A percentile compares a stretch with the other conserved stretches of the same genome.
phyloP scores from a whole-genome alignment of 2,113 vertebrate species.

The Ceyx melanurus region DNA sequence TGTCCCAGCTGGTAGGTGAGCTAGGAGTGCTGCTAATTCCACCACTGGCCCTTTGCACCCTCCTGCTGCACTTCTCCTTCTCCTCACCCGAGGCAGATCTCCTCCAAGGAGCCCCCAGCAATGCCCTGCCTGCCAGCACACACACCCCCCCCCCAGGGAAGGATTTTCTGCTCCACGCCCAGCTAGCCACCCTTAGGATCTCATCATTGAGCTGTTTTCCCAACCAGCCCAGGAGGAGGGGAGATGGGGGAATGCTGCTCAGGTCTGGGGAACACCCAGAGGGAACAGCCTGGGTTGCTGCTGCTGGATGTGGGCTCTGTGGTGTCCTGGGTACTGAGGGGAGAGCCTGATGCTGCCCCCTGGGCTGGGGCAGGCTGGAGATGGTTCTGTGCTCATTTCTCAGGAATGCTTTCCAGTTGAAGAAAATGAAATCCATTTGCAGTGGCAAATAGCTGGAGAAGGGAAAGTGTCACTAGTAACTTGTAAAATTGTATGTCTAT shows the following conservation, averaged over 20 bases:
- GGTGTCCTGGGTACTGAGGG: neutral
- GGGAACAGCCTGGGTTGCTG: neutral
- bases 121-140: neutral
- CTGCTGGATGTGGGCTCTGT: neutral
- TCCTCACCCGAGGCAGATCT: too few relatives aligned
- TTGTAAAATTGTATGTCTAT: neutral
- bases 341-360: neutral
- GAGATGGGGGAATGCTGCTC: neutral
- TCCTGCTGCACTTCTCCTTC: neutral
- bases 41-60: neutral
- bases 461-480: neutral
- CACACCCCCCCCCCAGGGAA: neutral
- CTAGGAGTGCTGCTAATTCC: neutral
- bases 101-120: neutral
- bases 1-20: neutral
- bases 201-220: neutral
- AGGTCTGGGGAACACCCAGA: too few relatives aligned
- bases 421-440: neutral
- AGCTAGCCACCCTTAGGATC: fast-evolving
- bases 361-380: neutral
- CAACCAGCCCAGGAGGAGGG: neutral
- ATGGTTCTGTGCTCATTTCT: neutral
- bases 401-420: neutral
- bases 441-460: neutral
- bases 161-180: neutral